Evolutionary conservation across 2,113 vertebrate species (phyloP), one percentile per base, ranked within the genome.

Genomic region (Pterocles burchelli): DNA sequence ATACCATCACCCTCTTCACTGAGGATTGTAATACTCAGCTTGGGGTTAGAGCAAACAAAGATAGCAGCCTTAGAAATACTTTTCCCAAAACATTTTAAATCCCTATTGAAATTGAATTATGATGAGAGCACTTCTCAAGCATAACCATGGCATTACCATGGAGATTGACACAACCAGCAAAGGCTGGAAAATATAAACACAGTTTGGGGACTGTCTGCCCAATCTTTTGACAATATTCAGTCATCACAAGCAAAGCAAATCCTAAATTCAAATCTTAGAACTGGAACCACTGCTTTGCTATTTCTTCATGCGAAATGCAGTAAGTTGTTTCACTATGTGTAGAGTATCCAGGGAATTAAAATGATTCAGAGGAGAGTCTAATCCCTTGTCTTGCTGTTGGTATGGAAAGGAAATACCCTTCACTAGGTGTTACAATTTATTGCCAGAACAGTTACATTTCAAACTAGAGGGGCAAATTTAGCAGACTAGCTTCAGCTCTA

Each of bases 101-200:
- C 65, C 24, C 8, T 84, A 13, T 89, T 89, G 73, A 90, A 94
- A 91, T 3, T 77, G 52, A 90, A 68, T 78, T 92, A 89, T 46
- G 54, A 68, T 72, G 31, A 92, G 48, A 85, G 49, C 45, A 58
- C 45, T 89, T 87, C 61, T 79, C 36, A 90, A 87, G 54, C 66
- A 94, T 84, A 96, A 87, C 90, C 74, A 76, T 51, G 66, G 65
- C 45, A 90, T 92, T 90, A 78, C 93, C 76, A 81, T 89, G 90
- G 83, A 95, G 83, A 95, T 96, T 72, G 95, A 71, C 72, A 87
- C 28, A 95, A 54, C 29, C 72, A 91, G 75, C 59, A 46, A 67
- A 84, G 65, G 61, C 12, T 86, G 79, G 57, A 84, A 96, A 92
- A 84, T 36, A 25, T 77, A 81, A 92, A 93, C 61, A 62, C 28